Base-by-base conservation (phyloP, 2,888 invertebrate genomes). In the Rotaria socialis region DNA sequence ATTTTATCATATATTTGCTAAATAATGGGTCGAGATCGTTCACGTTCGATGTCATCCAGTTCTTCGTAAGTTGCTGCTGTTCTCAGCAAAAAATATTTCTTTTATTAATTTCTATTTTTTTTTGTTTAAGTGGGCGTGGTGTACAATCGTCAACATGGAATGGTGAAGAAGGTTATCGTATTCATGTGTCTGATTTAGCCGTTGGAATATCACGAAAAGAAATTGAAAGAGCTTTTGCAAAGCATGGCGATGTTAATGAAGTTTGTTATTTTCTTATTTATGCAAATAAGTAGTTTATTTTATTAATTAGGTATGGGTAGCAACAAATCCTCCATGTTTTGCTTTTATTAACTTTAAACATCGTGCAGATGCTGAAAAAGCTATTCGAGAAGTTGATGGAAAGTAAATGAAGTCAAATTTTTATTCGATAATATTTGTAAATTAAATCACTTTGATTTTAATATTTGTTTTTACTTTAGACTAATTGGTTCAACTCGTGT, bases 271-370 rank as follows among this genome's bases (percentile, higher is more conserved):
- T 16, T 52, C 11, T 52, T 52, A 11, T 22, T 55, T 55, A 19
- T 19, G 19, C 6, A 22, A 55, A 55, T 55, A 22, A 55, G 0
- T 55, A 55, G 5, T 22, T 4, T 3, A 22, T 22, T 55, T 55
- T 10, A 3, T 47, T 43, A n/a, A 80, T 47, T 43, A 80, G n/a
- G 80, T 80, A 19, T 67, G 80, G 80, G 80, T 80, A 11, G 80
- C 80, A 47, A 47, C 80, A 24, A 80, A 80, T 80, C 80, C 80
- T 22, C 80, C 80, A 0, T 80, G 80, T 80, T 80, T 80, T 80
- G 80, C 80, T 41, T 80, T 80, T 24, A n/a, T 80, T 47, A 80
- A 80, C 24, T 80, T 8, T 47, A 43, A 24, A n/a, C 80, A 80
- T 80, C 80, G 80, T 47, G 4, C 24, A 4, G 80, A 80, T 47